phyloP scores from a whole-genome alignment of 2,113 vertebrate species.

The Pardalotus punctatus region DNA sequence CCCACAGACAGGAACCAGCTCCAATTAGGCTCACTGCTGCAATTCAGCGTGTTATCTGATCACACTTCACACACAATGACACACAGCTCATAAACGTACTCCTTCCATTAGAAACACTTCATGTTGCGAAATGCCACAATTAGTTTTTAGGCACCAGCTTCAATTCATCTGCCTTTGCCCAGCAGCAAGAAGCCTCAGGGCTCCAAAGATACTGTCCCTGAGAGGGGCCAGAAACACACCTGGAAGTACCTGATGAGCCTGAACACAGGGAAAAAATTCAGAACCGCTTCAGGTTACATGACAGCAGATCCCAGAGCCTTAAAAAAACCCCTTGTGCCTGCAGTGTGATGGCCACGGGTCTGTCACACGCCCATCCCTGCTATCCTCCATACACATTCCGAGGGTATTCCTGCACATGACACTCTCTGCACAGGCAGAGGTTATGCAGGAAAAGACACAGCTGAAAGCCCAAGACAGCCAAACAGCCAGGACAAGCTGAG shows the following conservation, averaged over 20 bases:
- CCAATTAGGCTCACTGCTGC: background rate
- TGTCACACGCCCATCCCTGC: rapidly evolving
- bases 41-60: background rate
- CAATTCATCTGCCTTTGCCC: background rate
- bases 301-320: background rate
- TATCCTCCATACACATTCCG: background rate
- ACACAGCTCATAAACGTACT: background rate
- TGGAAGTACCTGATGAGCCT: background rate
- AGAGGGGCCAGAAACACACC: background rate
- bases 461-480: background rate
- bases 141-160: background rate
- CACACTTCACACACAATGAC: background rate
- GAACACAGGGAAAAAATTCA: background rate
- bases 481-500: background rate
- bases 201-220: background rate
- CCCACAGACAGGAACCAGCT: background rate
- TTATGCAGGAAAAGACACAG: rapidly evolving
- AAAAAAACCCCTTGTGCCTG: rapidly evolving
- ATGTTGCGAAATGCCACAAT: background rate
- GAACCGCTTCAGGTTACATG: rapidly evolving
- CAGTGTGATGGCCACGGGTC: rapidly evolving
- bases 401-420: rapidly evolving
- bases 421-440: rapidly evolving
- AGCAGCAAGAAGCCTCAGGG: background rate
- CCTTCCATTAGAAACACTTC: background rate